A percentile compares a stretch with the other conserved stretches of the same genome.
Evolutionary conservation across 2,888 invertebrate species (phyloP).

Genomic region (Noctua janthe): DNA sequence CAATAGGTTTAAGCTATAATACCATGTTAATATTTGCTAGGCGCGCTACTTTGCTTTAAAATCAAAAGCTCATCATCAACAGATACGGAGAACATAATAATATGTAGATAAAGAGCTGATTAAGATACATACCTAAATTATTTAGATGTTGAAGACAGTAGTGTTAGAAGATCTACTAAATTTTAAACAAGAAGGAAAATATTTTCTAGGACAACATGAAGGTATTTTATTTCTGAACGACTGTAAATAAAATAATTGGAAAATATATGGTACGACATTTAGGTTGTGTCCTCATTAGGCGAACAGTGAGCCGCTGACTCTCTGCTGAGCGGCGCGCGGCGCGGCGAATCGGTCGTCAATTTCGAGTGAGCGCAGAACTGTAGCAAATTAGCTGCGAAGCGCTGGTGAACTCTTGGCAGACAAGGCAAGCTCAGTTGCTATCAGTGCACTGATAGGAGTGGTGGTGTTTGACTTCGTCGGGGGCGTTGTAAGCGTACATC

Average conservation of each 20-base stretch:
- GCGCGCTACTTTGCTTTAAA: neutral
- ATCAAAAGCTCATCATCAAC: neutral
- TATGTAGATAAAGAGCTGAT: neutral
- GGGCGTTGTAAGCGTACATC: neutral
- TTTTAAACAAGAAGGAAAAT: neutral
- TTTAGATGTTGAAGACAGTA: neutral
- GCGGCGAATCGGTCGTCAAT: neutral
- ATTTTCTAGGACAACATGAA: neutral
- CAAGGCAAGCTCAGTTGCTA: neutral
- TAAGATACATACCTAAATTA: neutral
- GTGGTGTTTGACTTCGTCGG: neutral
- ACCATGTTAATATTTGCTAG: neutral
- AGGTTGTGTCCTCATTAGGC: neutral
- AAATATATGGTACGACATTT: neutral
- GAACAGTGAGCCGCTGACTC: neutral
- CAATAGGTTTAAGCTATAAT: neutral
- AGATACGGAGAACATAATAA: neutral
- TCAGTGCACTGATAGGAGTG: neutral
- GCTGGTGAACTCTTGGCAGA: neutral
- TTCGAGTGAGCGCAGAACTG: neutral
- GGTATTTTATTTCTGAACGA: neutral
- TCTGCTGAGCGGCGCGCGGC: neutral
- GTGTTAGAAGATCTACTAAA: neutral
- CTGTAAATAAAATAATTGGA: neutral
- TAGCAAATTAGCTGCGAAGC: neutral